Conservation (phyloP, 2,113 vertebrate genomes). For the Cepphus grylle region DNA sequence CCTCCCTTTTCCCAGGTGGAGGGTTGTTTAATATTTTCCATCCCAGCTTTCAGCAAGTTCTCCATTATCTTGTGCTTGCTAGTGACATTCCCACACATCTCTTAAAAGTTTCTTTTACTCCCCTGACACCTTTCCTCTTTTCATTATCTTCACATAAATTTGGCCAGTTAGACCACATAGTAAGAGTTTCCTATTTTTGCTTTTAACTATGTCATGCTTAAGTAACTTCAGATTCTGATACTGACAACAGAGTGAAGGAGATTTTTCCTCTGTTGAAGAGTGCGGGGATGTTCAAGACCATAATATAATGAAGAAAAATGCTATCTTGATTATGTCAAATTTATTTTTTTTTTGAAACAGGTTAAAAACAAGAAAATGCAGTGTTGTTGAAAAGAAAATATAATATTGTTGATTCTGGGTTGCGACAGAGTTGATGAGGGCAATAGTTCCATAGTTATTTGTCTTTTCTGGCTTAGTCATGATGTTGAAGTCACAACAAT, state of each 20-base stretch:
- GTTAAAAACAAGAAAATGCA: background rate
- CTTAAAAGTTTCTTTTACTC: constrained; percentile 1
- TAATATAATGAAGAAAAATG: background rate
- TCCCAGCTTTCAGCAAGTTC: background rate
- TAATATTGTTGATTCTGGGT: background rate
- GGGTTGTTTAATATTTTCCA: background rate
- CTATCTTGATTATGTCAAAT: background rate
- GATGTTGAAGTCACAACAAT: background rate
- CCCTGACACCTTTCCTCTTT: background rate
- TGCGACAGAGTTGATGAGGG: background rate
- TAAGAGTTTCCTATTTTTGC: background rate
- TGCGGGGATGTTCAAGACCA: background rate
- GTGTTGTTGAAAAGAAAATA: background rate
- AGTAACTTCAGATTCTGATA: background rate
- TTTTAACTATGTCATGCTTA: background rate
- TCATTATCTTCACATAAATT: background rate
- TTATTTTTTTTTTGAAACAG: background rate
- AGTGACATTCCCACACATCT: background rate
- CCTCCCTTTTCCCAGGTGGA: background rate
- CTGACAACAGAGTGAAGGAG: background rate
- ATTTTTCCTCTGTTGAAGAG: background rate
- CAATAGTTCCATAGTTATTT: background rate
- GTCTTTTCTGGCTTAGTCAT: background rate
- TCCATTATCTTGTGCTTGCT: background rate
- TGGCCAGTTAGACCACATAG: background rate